Percentiles rank a stretch among this genome's conserved stretches.
Evolutionary conservation across 2,113 vertebrate genomes (phyloP).

Genomic region (Aegithalos caudatus): DNA sequence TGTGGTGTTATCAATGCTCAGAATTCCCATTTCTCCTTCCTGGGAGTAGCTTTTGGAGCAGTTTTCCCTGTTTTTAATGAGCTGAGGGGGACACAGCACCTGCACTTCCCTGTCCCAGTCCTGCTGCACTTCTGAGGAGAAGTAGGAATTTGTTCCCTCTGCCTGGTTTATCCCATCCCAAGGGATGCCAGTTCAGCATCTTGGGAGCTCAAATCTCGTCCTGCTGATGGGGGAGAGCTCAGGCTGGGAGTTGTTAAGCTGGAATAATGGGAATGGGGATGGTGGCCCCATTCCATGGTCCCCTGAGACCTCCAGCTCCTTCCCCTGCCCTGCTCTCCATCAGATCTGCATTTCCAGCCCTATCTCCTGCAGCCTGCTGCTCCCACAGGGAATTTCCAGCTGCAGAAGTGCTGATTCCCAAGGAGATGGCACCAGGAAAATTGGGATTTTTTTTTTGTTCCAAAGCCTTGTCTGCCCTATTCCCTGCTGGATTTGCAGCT

Average conservation of each 20-base stretch:
- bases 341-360: not conserved
- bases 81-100: accelerated
- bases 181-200: not conserved
- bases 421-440: not conserved
- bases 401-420: not conserved
- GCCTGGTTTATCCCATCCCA: not conserved
- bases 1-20: accelerated
- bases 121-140: accelerated
- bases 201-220: not conserved
- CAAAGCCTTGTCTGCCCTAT: not conserved
- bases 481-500: not conserved
- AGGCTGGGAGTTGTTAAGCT: not conserved
- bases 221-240: not conserved
- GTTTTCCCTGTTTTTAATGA: accelerated
- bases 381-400: not conserved
- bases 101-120: not conserved
- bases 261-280: not conserved
- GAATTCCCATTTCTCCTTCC: not conserved
- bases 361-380: not conserved
- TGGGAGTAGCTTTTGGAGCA: not conserved
- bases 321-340: accelerated
- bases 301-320: not conserved
- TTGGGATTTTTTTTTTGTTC: not conserved
- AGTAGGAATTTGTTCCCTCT: not conserved
- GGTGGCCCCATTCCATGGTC: not conserved